Base-by-base conservation (phyloP, 2,888 invertebrate genomes). In the Steinernema scapterisci region DNA sequence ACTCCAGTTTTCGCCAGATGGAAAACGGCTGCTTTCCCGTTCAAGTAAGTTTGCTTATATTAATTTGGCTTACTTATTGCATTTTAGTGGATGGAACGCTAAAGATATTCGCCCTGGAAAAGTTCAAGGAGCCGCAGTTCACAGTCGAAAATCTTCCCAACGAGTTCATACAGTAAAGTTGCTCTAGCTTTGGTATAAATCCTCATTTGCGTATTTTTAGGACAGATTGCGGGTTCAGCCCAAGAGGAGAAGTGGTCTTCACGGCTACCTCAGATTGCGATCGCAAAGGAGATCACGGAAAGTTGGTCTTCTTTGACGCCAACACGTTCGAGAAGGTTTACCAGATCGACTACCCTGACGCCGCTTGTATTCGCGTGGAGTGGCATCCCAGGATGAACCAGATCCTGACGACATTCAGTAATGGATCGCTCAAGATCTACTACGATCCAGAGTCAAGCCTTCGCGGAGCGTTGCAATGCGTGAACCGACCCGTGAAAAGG, bases 381-480 rank as follows among this genome's bases (percentile, higher is more conserved):
- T 99, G 99, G 99, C 97, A 99, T 89, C 94, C 97, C 0, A 94
- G 95, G 88, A 89, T 99, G n/a, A 97, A 99, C 88, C 99, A 99
- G 88, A 92, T 99, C 52, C 93, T 97, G 79, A 92, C 94, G 0
- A 94, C 95, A 0, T 93, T 94, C 82, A 95, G 95, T 0, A 94
- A 95, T 87, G 97, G 97, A 0, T 90, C 91, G 0, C 92, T 95
- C 0, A 94, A 94, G 84, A 92, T 95, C 73, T 95, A 93, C 87
- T 99, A 96, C 84, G 96, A 97, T 87, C 92, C 93, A 0, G 92
- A 92, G 75, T 91, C 92, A 54, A 96, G 95, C 86, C 90, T 75
- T 73, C 88, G 95, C 3, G 97, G 97, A 0, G 96, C 96, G 0
- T 93, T 94, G 84, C 88, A 95, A 0, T 96, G 95, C 86, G 93